phyloP scores from a whole-genome alignment of 2,888 invertebrate genomes.

The Lasioglossum vierecki region DNA sequence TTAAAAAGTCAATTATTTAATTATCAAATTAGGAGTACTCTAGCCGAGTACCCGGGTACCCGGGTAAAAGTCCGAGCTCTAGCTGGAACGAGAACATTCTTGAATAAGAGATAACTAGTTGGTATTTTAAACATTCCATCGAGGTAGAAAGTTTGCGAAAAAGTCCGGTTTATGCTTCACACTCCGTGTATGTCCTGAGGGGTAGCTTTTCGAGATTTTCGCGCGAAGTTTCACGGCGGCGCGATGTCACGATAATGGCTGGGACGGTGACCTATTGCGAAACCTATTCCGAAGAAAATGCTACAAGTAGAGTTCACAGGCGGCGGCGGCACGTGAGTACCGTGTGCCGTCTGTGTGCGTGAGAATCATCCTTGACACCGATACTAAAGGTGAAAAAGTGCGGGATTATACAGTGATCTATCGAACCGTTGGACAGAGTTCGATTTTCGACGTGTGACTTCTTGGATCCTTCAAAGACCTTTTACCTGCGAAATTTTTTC shows the following conservation, averaged over 20 bases:
- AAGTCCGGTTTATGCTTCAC: too few relatives aligned
- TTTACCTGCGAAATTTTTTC: not conserved
- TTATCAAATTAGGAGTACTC: too few relatives aligned
- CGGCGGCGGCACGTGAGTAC: slow-evolving; percentile 47
- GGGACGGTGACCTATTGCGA: slow-evolving; percentile 79
- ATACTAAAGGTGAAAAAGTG: slow-evolving; percentile 75
- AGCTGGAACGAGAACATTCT: too few relatives aligned
- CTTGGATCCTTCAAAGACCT: not conserved
- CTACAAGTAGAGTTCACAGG: slow-evolving; percentile 69
- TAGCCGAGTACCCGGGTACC: too few relatives aligned
- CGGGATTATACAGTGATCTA: not conserved
- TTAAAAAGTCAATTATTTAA: too few relatives aligned
- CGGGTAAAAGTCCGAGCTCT: too few relatives aligned
- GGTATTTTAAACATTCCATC: too few relatives aligned
- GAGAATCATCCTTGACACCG: slow-evolving; percentile 79
- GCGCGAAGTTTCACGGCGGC: not conserved
- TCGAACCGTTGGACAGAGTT: not conserved
- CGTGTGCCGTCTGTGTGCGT: slow-evolving; percentile 45
- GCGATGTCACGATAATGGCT: not conserved
- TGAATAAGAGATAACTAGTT: too few relatives aligned
- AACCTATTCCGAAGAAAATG: slow-evolving; percentile 75
- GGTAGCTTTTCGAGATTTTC: not conserved
- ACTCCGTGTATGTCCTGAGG: too few relatives aligned
- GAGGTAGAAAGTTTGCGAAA: too few relatives aligned
- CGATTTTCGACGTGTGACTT: not conserved